Evolutionary conservation across 2,113 vertebrate species (phyloP), one percentile per base, ranked within the genome.

Genomic region (Platysteira castanea): DNA sequence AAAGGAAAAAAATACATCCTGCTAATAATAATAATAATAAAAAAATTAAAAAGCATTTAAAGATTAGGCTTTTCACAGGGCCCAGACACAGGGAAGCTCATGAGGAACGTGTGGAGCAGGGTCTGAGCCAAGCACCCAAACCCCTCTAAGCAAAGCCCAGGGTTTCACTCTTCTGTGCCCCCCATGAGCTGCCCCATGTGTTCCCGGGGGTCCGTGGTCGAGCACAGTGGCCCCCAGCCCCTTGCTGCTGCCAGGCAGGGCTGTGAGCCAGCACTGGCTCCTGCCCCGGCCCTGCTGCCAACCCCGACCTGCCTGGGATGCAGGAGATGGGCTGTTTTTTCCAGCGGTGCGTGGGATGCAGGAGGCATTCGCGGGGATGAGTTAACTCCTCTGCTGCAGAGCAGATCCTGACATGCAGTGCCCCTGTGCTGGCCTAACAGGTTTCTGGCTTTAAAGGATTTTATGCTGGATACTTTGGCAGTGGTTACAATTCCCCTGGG

Each of bases 161-260:
- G 13, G 15, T 67, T 78, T 65, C n/a, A n/a, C 21, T 21, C 15
- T 22, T 37, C 41, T 8, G 42, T 61, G 30, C 5, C 35, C 30
- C 30, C 11, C 54, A 15, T 1, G 5, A 54, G 33, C 35, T 75
- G 39, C 31, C 35, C 50, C 67, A 18, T 1, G 0, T 8, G 9
- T 39, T 47, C n/a, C 37, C 0, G 0, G 13, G 37, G 28, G 9
- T 15, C 11, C 0, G 1, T 6, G 68, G 75, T 7, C 0, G 4
- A 13, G 54, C 31, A 24, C 0, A 5, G 71, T 17, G 59, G 42
- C 23, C 30, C 6, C 50, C 54, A 69, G 19, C 18, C 49, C 10
- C 13, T 35, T 7, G 31, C 30, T 3, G 13, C 23, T 9, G 16
- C 47, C 14, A 10, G 53, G 59, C 79, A 68, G 74, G 59, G 74